Base-by-base conservation (phyloP, 2,888 invertebrate genomes). In the Drosophila anceps region DNA sequence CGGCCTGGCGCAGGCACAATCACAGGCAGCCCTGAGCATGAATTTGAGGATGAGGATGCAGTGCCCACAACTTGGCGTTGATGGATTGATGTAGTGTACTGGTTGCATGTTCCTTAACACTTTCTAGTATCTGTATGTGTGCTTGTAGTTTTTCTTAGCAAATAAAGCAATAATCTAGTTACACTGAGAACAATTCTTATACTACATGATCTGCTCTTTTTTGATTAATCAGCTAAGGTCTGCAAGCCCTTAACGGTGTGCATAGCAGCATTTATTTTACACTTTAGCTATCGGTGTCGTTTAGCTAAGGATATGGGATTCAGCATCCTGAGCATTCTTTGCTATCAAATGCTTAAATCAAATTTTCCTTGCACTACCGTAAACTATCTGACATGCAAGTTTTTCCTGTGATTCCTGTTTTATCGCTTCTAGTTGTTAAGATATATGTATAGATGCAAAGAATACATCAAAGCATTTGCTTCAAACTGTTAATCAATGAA, bases 1-100 rank as follows among this genome's bases (percentile, higher is more conserved):
- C 68, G 54, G 69, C 64, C 58, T 70, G 79, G 85, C 84, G 82
- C 68, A 79, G 74, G 48, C 59, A 29, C 24, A 46, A 41, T 43
- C 39, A 24, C n/a, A 39, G 13, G 12, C 39, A 51, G 69, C 43
- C 20, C 41, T n/a, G 29, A 27, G 2, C 13, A 27, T 44, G 13
- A 48, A 5, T 1, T 15, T 44, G 46, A 10, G 6, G n/a, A n/a
- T 31, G 31, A 50, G 29, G 48, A 50, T 50, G 50, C 18, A 37
- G 18, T 18, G 35, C 27, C 27, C 50, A 54, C 73, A 44, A 29
- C 60, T 60, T 64, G 59, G 61, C 62, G 61, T 76, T 76, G 89
- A 53, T 58, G 72, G 55, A 48, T 73, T 70, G 71, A 79, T 75
- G 51, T 15, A 82, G 63, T 62, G 67, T 43, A 48, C 43, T 44